Evolutionary conservation across 64 coral and sea anemone species (phyloP).

Genomic region (Exaiptasia diaphana): DNA sequence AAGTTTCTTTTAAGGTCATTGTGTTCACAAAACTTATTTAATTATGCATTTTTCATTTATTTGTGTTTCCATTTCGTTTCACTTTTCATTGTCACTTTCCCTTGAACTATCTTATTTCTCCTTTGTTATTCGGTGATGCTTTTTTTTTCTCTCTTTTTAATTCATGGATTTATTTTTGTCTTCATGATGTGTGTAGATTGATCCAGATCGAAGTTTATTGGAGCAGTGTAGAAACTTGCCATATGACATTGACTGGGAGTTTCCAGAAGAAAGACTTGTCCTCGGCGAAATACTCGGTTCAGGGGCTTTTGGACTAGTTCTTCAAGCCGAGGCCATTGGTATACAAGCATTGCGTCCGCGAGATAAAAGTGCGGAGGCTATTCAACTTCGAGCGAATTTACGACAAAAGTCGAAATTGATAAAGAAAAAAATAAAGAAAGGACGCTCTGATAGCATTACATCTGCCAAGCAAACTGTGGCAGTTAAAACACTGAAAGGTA

Average conservation of each 20-base stretch:
- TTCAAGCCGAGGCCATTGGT: conserved; percentile 60
- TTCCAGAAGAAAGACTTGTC: conserved; percentile 56
- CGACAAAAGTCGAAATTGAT: neutral
- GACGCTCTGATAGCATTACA: neutral
- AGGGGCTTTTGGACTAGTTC: conserved; percentile 49
- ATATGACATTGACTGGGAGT: conserved; percentile 50
- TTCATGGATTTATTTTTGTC: neutral
- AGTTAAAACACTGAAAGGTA: conserved; percentile 73
- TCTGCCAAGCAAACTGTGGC: conserved; percentile 55
- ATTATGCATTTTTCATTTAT: no score
- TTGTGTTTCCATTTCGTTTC: no score
- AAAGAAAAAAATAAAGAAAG: neutral
- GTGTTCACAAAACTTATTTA: no score
- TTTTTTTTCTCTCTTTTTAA: neutral
- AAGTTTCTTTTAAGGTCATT: no score
- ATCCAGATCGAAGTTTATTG: conserved; percentile 33
- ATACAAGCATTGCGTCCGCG: conserved; percentile 35
- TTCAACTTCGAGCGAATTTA: neutral
- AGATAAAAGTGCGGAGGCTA: conserved; percentile 1
- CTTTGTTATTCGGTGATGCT: neutral
- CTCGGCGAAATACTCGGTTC: conserved; percentile 36
- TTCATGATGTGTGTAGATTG: conserved; percentile 39
- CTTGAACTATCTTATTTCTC: no score
- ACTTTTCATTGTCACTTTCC: no score
- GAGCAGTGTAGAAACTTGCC: conserved; percentile 41